Evolutionary conservation across 2,888 invertebrate genomes (phyloP).

Genomic region (Apamea epomidion): DNA sequence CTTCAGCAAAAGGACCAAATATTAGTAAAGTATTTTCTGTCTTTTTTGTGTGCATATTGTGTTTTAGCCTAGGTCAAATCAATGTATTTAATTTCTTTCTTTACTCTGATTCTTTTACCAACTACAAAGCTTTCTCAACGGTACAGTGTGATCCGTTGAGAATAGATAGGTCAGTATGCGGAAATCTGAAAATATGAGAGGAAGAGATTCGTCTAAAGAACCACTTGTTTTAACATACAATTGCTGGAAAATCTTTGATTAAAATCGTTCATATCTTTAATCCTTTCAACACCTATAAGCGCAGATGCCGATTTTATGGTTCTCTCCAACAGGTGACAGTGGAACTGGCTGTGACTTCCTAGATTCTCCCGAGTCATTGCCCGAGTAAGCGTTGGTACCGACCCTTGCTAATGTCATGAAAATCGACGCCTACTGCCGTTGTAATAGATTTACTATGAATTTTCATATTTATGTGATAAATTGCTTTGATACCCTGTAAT

Average conservation of each 20-base stretch:
- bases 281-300: not conserved
- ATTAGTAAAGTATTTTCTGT: too few species aligned
- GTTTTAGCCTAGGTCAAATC: too few species aligned
- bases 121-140: not conserved
- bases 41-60: too few species aligned
- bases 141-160: not conserved
- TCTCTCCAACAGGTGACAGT: not conserved
- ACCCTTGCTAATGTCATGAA: not conserved
- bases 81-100: too few species aligned
- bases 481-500: not conserved
- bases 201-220: not conserved
- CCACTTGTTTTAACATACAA: not conserved
- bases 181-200: not conserved
- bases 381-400: not conserved
- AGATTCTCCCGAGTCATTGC: not conserved
- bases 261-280: not conserved
- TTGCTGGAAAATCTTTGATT: not conserved
- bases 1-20: not conserved
- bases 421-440: slow-evolving; percentile 1
- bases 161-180: too few species aligned
- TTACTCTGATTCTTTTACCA: not conserved
- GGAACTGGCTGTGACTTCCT: not conserved
- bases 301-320: too few species aligned
- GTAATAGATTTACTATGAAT: not conserved
- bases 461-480: not conserved